Base-by-base conservation (phyloP, 2,797 vertebrate species). In the Australoheros facetus region DNA sequence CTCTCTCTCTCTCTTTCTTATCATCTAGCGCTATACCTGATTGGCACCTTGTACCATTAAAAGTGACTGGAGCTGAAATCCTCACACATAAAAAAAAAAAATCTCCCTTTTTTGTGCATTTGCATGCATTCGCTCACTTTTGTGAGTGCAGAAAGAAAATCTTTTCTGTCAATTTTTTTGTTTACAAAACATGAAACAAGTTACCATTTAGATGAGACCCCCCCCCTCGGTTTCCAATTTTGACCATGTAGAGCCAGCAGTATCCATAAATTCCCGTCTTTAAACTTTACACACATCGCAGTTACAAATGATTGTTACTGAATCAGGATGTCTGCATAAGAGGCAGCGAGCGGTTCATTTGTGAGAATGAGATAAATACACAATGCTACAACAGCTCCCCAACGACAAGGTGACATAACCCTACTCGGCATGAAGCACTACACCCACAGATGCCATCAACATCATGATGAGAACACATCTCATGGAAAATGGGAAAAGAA, bases 401-500 rank as follows among this genome's bases (percentile, higher is more conserved):
- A 79, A 87, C 42, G 39, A 85, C 82, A 70, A 79, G 74, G 88
- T 91, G 92, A 92, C 89, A 89, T 90, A 90, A 93, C 88, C 89
- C 87, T 84, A 73, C 86, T 91, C 86, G 83, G 85, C 75, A 1
- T 90, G 88, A 90, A 93, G 85, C 89, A 86, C 78, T 75, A 81
- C 91, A 55, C 88, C 90, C 88, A 92, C 93, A 83, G 73, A 76
- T 80, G n/a, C 82, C 80, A 85, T 89, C 79, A 71, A 70, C 85
- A 71, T 77, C 85, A 73, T 58, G 64, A 85, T 59, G 71, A 87
- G 81, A 86, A 81, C 62, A 23, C 83, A 78, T 71, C 72, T 87
- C 82, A 14, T 70, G 60, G 45, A 73, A 83, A 75, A 19, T 10
- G 54, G 55, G 70, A 32, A 62, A 14, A 23, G 28, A 82, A 81